These are phyloP conservation scores for Drosophila affinis DNA, from an alignment of 2,888 invertebrate genomes.

Conservation along the genomic window DNA sequence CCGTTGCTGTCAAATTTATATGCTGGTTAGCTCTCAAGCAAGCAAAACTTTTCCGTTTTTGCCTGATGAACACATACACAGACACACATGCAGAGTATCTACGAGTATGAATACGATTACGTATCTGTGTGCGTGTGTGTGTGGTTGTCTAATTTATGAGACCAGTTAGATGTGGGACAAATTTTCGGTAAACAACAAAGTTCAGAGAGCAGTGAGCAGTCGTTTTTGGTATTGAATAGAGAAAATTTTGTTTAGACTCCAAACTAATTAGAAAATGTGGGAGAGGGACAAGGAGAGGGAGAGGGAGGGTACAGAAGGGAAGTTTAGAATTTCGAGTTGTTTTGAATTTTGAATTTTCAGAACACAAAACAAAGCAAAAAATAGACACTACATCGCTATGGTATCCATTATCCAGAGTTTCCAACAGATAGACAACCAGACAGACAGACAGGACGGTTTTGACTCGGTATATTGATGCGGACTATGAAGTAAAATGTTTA, in stretches of 20 bases:
- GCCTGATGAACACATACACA: slow-evolving; percentile 55
- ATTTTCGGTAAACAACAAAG: slow-evolving; percentile 11
- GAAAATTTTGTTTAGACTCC: background rate
- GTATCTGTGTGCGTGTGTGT: slow-evolving; percentile 42
- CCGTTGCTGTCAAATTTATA: slow-evolving; percentile 68
- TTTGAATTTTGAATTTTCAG: background rate
- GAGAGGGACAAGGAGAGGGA: background rate
- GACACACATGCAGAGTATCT: slow-evolving; percentile 6
- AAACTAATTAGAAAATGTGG: background rate
- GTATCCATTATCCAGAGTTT: too few relatives aligned
- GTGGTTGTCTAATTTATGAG: slow-evolving; percentile 67
- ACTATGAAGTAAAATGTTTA: too few relatives aligned
- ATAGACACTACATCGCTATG: too few relatives aligned
- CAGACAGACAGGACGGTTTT: too few relatives aligned
- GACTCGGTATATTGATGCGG: too few relatives aligned
- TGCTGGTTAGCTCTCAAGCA: slow-evolving; percentile 62
- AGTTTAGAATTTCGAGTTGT: too few relatives aligned
- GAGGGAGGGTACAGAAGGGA: too few relatives aligned
- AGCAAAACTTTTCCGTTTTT: slow-evolving; percentile 52
- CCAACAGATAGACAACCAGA: too few relatives aligned
- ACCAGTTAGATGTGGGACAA: slow-evolving; percentile 55
- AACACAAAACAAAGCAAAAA: too few relatives aligned
- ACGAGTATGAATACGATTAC: background rate
- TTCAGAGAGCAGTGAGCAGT: background rate
- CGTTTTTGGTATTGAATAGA: background rate